Evolutionary conservation across 2,888 invertebrate genomes (phyloP), one percentile per base, ranked within the genome.

Genomic region (Sphinx pinastri): DNA sequence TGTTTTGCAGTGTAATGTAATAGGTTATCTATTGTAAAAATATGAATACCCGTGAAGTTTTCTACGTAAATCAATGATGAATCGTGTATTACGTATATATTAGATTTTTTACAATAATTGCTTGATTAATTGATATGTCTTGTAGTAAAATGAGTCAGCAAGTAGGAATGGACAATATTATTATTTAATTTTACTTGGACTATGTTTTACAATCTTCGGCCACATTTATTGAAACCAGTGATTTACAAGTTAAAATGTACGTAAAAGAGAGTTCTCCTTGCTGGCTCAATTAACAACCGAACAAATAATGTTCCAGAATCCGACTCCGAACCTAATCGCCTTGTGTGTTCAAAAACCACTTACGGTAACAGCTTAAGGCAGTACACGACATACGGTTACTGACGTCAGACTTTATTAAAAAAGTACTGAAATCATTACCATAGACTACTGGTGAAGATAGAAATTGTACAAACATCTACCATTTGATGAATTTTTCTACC

Each of bases 331-430:
- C 66, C 38, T 70, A 49, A 63, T 63, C 49, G 63, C 63, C 63
- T 63, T 47, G 12, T 63, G 63, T 72, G 70, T 72, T 63, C 63
- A 47, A 74, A 74, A 74, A 19, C 58, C 31, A 58, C 49, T 63
- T 63, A 47, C 38, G 58, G 60, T 60, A 19, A 60, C 63, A 63
- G 63, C 16, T 63, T 49, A 63, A 13, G 19, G 47, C 55, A 55
- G 16, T 47, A 63, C 47, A 49, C 14, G 13, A 47, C 25, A 58
- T 13, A 12, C 5, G 7, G 19, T 63, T 63, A 47, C 63, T 63
- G 49, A 63, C 63, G 49, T 63, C 63, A 63, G 47, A 16, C 63
- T 16, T 13, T 58, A 6, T 5, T 49, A 47, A 16, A 7, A n/a
- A 52, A 52, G 54, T 54, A 5, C n/a, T n/a, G n/a, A 38, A 8